Conservation (phyloP, 2,113 vertebrate genomes). For the Pteruthius melanotis region DNA sequence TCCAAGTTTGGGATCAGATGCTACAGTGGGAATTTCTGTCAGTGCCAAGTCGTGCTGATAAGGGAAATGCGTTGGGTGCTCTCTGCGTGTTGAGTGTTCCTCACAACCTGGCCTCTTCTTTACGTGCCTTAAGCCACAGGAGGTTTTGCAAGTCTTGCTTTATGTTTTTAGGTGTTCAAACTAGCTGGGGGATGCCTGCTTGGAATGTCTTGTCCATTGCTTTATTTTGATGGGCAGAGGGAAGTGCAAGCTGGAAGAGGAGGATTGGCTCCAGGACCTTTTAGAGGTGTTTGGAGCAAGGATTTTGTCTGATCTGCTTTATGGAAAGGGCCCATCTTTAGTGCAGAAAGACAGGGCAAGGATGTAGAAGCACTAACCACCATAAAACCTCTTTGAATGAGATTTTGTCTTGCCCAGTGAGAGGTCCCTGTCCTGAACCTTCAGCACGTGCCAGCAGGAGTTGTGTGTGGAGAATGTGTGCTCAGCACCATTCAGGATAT, state of each 20-base stretch:
- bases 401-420: background rate
- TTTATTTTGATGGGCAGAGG: background rate
- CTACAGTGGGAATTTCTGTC: background rate
- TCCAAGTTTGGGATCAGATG: background rate
- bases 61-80: background rate
- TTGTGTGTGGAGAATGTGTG: background rate
- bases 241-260: background rate
- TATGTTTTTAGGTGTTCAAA: background rate
- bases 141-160: background rate
- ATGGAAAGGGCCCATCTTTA: background rate
- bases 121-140: background rate
- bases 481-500: background rate
- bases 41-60: background rate
- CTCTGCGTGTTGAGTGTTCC: background rate
- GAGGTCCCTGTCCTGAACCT: background rate
- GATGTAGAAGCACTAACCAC: background rate
- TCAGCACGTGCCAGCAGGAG: background rate
- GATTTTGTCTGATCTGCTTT: background rate
- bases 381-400: background rate
- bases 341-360: background rate
- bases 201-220: background rate
- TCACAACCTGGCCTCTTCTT: background rate
- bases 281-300: background rate
- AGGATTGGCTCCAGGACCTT: background rate
- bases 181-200: background rate